Evolutionary conservation across 2,888 invertebrate genomes (phyloP).

Genomic region (Drosophila dives): DNA sequence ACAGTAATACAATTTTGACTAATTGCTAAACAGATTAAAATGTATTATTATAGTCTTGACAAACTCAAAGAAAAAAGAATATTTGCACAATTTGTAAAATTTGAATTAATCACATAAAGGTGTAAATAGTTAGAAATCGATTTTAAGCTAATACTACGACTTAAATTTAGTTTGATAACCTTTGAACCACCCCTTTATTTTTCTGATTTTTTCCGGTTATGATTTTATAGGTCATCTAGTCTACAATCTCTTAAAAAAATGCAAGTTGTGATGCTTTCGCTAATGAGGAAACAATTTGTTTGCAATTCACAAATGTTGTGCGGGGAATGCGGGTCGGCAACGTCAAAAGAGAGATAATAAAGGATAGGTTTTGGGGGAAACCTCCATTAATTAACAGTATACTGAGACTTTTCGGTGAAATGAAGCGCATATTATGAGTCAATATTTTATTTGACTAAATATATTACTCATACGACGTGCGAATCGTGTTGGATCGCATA

Average conservation of each 20-base stretch:
- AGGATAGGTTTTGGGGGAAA: neutral
- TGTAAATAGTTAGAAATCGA: neutral
- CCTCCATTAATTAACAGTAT: constrained; percentile 26
- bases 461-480: constrained; percentile 51
- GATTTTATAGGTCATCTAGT: neutral
- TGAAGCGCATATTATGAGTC: neutral
- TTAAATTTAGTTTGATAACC: constrained; percentile 19
- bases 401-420: constrained; percentile 2
- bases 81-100: neutral
- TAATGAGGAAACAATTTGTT: constrained; percentile 65
- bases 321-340: constrained; percentile 3
- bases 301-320: constrained; percentile 24
- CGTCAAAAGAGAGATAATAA: constrained; percentile 24
- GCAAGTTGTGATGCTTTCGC: neutral
- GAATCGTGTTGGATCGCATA: constrained; percentile 27
- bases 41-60: neutral
- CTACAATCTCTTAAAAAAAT: neutral
- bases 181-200: neutral
- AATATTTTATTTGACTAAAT: constrained; percentile 3
- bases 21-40: neutral
- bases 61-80: neutral
- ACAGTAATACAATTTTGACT: neutral
- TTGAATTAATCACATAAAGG: neutral
- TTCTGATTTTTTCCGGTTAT: too few relatives aligned
- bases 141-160: neutral